A percentile compares a stretch with the other conserved stretches of the same genome.
phyloP scores from a whole-genome alignment of 2,888 invertebrate species.

The Stratiomys singularior region DNA sequence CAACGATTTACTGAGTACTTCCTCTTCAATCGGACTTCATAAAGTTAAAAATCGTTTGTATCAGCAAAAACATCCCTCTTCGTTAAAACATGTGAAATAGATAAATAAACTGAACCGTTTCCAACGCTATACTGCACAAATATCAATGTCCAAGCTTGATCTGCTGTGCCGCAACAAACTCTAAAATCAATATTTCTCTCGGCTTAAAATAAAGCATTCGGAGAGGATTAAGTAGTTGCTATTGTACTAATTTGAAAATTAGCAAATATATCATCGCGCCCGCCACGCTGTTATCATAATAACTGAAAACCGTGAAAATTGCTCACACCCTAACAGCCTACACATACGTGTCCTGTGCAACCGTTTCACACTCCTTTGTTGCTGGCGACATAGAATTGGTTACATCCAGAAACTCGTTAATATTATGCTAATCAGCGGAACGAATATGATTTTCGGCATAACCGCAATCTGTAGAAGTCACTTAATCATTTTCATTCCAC shows the following conservation, averaged over 20 bases:
- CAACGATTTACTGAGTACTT: no score
- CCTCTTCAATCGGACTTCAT: no score
- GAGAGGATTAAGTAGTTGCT: background rate
- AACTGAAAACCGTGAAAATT: constrained; percentile 42
- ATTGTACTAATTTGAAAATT: constrained; percentile 30
- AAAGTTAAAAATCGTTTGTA: no score
- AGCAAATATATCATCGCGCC: constrained; percentile 38
- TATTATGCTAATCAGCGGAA: constrained; percentile 51
- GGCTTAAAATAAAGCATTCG: no score
- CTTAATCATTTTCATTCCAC: constrained; percentile 47
- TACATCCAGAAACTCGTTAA: constrained; percentile 40
- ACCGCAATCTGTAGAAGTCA: constrained; percentile 51
- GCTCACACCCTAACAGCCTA: background rate
- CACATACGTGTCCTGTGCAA: background rate
- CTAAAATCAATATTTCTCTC: no score
- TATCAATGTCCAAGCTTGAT: no score
- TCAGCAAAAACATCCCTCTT: no score
- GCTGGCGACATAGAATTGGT: background rate
- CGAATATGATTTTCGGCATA: constrained; percentile 52
- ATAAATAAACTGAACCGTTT: no score
- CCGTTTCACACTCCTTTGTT: background rate
- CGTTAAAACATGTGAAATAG: no score
- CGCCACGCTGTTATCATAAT: constrained; percentile 26
- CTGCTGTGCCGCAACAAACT: no score
- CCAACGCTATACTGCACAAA: no score